Conservation (phyloP, 64 coral and sea anemone genomes). For the Hydrozoanthus tunicans region DNA sequence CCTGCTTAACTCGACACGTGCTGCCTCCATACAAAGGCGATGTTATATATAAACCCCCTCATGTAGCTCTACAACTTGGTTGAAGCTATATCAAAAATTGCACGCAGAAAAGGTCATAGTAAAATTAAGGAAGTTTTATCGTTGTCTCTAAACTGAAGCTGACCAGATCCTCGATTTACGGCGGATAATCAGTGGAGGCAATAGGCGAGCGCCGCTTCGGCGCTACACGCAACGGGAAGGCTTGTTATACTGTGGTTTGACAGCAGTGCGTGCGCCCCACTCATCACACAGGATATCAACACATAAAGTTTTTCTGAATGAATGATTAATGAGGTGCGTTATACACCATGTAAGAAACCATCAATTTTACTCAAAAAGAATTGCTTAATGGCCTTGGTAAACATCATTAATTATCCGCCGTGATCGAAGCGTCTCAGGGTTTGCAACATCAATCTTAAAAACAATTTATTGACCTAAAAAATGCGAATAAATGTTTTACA, state of each 20-base stretch:
- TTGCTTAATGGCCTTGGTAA: constrained; percentile 54
- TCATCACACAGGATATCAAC: constrained; percentile 9
- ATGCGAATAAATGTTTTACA: not conserved
- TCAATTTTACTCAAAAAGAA: constrained; percentile 60
- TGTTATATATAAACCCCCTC: not conserved
- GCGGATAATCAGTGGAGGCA: too few species aligned
- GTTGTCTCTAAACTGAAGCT: not conserved
- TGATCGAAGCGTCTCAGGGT: constrained; percentile 47
- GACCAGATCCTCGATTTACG: not conserved
- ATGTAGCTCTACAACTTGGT: not conserved
- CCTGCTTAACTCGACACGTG: not conserved
- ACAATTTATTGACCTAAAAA: constrained; percentile 6
- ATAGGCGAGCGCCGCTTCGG: too few species aligned
- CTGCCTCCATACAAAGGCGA: not conserved
- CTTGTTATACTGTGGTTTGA: not conserved
- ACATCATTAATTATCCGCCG: constrained; percentile 58
- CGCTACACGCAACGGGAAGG: not conserved
- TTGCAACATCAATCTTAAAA: constrained; percentile 3
- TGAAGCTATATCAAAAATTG: too few species aligned
- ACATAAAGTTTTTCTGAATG: not conserved
- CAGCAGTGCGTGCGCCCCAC: not conserved
- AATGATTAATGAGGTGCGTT: constrained; percentile 63
- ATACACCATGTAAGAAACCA: constrained; percentile 49
- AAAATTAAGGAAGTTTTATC: not conserved
- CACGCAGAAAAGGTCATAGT: not conserved